phyloP scores from a whole-genome alignment of 2,797 vertebrate species.

The Notolepis coatsorum region DNA sequence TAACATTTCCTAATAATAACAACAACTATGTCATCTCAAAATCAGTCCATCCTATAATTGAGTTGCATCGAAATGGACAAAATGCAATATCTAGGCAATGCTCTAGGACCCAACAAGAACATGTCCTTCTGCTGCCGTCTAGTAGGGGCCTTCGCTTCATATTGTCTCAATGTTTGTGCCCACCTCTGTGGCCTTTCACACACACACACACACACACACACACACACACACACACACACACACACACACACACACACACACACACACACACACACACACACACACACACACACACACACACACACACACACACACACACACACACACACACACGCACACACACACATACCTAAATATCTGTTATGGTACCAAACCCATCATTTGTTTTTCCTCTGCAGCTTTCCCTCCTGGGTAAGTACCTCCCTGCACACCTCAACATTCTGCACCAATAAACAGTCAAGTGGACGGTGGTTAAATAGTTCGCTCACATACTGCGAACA shows the following conservation, averaged over 20 bases:
- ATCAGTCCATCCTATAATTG: too few relatives aligned
- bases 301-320: not conserved
- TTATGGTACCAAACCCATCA: slow-evolving; percentile 53
- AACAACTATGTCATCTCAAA: too few relatives aligned
- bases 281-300: not conserved
- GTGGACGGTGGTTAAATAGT: not conserved
- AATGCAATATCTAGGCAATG: too few relatives aligned
- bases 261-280: too few relatives aligned
- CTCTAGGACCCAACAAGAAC: too few relatives aligned
- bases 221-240: slow-evolving; percentile 51
- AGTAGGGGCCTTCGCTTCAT: not conserved
- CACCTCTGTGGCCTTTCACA: too few relatives aligned
- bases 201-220: slow-evolving; percentile 44
- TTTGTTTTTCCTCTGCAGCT: slow-evolving; percentile 56
- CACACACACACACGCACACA: slow-evolving; percentile 45
- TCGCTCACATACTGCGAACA: not conserved
- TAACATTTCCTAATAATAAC: too few relatives aligned
- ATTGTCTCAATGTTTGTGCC: too few relatives aligned
- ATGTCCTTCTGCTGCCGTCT: slow-evolving; percentile 1
- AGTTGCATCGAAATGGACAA: too few relatives aligned
- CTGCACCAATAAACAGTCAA: not conserved
- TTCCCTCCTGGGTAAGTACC: slow-evolving; percentile 41
- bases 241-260: slow-evolving; percentile 49
- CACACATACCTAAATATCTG: slow-evolving; percentile 50
- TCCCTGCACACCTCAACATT: slow-evolving; percentile 43